Evolutionary conservation across 2,797 vertebrate genomes (phyloP).

Genomic region (Heterohyrax brucei): DNA sequence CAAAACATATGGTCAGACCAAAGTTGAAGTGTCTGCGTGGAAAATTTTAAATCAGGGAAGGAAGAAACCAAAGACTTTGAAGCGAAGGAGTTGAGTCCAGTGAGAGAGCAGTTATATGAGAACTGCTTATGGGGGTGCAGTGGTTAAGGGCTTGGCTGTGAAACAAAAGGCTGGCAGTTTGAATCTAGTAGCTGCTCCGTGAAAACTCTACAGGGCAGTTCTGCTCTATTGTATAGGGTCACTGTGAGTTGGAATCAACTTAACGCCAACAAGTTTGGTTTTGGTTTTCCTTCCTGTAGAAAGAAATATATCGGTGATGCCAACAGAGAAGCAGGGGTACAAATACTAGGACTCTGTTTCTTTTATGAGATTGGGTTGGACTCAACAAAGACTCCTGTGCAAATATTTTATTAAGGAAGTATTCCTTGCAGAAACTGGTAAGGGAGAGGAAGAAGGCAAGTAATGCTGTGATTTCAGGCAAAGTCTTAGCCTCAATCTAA

Average conservation of each 20-base stretch:
- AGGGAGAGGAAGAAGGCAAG: neutral
- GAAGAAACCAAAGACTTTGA: neutral
- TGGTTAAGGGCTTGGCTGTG: too few relatives aligned
- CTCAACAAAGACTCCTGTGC: neutral
- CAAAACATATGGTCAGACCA: neutral
- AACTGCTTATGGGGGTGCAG: neutral
- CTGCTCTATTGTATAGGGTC: too few relatives aligned
- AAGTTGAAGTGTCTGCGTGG: neutral
- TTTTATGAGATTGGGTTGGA: neutral
- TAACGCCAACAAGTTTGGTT: too few relatives aligned
- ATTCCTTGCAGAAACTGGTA: neutral
- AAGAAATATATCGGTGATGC: neutral
- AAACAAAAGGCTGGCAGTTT: too few relatives aligned
- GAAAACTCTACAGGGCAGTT: too few relatives aligned
- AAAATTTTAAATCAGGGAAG: slow-evolving; percentile 39
- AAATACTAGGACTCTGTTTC: neutral
- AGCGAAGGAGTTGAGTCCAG: neutral
- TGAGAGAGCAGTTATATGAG: neutral
- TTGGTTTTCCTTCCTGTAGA: neutral
- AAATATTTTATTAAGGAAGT: slow-evolving; percentile 27
- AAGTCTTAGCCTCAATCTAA: neutral
- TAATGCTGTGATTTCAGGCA: neutral
- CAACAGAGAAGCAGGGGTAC: neutral
- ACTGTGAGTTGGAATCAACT: too few relatives aligned
- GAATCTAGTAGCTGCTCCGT: too few relatives aligned